phyloP scores from a whole-genome alignment of 2,797 vertebrate genomes.

The Gila robusta region DNA sequence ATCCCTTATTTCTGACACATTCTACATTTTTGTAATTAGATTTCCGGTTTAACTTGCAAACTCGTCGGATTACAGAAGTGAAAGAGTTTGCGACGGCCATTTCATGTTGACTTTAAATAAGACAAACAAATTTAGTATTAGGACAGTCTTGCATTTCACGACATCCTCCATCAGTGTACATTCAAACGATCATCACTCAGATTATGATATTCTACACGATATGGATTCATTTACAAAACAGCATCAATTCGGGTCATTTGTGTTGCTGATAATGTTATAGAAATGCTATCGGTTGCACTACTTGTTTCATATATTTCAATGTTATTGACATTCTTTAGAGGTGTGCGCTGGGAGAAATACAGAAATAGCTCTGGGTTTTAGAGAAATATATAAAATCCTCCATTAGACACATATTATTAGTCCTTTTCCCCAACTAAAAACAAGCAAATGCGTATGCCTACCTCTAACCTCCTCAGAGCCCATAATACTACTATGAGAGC shows the following conservation, averaged over 20 bases:
- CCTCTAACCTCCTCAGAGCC: conserved; percentile 13
- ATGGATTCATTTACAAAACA: not conserved
- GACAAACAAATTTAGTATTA: not conserved
- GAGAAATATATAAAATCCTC: conserved; percentile 45
- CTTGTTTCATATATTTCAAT: not conserved
- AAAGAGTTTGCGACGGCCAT: not conserved
- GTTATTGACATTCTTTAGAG: conserved; percentile 9
- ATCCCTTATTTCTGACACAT: not conserved
- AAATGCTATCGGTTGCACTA: not conserved
- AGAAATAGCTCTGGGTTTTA: conserved; percentile 34
- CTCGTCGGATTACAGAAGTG: not conserved
- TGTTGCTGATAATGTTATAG: not conserved
- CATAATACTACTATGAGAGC: conserved; percentile 14
- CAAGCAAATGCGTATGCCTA: conserved; percentile 13
- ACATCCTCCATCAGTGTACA: conserved; percentile 4
- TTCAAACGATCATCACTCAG: not conserved
- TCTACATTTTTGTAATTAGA: not conserved
- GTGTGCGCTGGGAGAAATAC: conserved; percentile 21
- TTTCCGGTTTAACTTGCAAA: not conserved
- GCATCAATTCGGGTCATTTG: not conserved
- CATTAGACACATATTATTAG: conserved; percentile 19
- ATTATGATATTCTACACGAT: conserved; percentile 1
- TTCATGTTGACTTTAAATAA: conserved; percentile 29
- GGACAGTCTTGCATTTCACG: not conserved
- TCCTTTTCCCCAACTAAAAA: conserved; percentile 28